phyloP scores from a whole-genome alignment of 2,797 vertebrate genomes.

The Intellagama lesueurii region DNA sequence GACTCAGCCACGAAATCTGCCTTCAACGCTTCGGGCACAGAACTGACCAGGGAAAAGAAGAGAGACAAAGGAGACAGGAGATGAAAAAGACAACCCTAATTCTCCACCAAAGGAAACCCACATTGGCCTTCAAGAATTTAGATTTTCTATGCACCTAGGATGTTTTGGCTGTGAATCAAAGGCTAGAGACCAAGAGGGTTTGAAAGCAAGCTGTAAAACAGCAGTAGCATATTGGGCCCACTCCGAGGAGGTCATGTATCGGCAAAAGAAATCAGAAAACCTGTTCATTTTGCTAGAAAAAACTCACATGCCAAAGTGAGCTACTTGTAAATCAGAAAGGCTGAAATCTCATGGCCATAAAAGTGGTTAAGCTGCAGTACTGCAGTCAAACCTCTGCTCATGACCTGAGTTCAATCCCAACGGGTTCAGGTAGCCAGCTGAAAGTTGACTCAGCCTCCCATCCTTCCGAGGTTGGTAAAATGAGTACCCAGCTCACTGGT shows the following conservation, averaged over 20 bases:
- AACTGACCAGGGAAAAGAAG: slow-evolving; percentile 69
- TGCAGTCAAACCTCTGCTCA: too few relatives aligned
- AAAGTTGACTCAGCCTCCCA: too few relatives aligned
- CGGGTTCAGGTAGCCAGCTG: too few relatives aligned
- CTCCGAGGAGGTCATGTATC: background rate
- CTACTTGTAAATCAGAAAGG: background rate
- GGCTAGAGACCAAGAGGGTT: background rate
- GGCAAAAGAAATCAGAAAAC: background rate
- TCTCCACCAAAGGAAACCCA: background rate
- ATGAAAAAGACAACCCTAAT: background rate
- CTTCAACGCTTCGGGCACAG: slow-evolving; percentile 86
- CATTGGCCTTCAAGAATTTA: background rate
- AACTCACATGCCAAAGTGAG: background rate
- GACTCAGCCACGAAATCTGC: slow-evolving; percentile 86
- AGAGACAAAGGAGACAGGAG: background rate
- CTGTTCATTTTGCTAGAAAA: background rate
- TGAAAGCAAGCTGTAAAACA: background rate
- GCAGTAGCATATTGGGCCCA: background rate
- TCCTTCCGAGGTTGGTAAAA: too few relatives aligned
- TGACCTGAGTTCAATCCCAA: too few relatives aligned
- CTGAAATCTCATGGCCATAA: background rate
- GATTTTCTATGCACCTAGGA: background rate
- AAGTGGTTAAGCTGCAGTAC: background rate
- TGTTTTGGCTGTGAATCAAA: background rate
- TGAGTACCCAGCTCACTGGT: too few relatives aligned